Base-by-base conservation (phyloP, 2,888 invertebrate species). In the Craniophora ligustri region DNA sequence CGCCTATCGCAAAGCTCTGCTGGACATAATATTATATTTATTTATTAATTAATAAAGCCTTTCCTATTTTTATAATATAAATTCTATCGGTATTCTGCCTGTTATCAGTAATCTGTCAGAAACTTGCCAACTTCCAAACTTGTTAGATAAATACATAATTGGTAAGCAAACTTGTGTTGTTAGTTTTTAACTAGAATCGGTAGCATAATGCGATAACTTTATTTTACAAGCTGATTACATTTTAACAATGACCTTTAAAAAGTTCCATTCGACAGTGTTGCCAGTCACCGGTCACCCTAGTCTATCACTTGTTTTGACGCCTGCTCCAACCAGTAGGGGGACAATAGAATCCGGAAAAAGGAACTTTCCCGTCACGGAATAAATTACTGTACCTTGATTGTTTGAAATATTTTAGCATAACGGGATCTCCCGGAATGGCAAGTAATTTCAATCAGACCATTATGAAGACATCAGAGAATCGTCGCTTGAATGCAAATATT, bases 401-500 rank as follows among this genome's bases (percentile, higher is more conserved):
- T 38, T 32, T 44, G 45, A 64, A 5, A 13, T 35, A 8, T 28
- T 41, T 23, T 14, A 36, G 14, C 18, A 18, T 16, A 18, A 30
- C 34, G 13, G 18, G 5, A 32, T 26, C 40, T 28, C 31, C 35
- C 13, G 18, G 35, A 44, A 34, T 23, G 18, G 6, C 14, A 42
- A 21, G 32, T 30, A 28, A 35, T 28, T 30, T 41, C 11, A 48
- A 50, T 41, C 40, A 13, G 23, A n/a, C 30, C 14, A 54, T 45
- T 54, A 50, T 40, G 31, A 15, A 42, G 34, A 19, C 38, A 45
- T 45, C 45, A 11, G 14, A 47, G 36, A 50, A 31, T 42, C 35
- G 39, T 21, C 35, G 35, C 35, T 35, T 28, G 36, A 58, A 45
- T 58, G 40, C 49, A 40, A 55, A 50, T 67, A 67, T 54, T 55